Percentiles rank a stretch among this genome's conserved stretches.
phyloP scores from a whole-genome alignment of 2,797 vertebrate species.

The Leuciscus waleckii region DNA sequence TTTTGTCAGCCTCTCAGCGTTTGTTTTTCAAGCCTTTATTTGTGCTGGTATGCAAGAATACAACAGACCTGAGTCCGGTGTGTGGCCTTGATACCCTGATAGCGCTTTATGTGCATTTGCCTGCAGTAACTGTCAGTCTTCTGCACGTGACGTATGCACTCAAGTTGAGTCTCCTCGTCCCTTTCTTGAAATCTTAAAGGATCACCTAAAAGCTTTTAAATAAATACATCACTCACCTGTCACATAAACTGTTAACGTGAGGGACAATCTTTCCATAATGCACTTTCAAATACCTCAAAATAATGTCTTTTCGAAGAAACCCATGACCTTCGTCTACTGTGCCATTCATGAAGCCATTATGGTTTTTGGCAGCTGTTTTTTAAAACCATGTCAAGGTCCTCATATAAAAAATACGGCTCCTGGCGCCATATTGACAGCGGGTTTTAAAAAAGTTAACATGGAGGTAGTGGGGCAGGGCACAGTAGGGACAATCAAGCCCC shows the following conservation, averaged over 20 bases:
- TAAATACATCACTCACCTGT: slow-evolving; percentile 47
- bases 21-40: slow-evolving; percentile 29
- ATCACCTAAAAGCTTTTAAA: slow-evolving; percentile 40
- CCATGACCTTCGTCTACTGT: slow-evolving; percentile 19
- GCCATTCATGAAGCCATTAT: slow-evolving; percentile 25
- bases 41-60: slow-evolving; percentile 44
- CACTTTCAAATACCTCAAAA: slow-evolving; percentile 34
- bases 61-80: slow-evolving; percentile 18
- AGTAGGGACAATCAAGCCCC: not conserved
- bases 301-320: slow-evolving; percentile 16
- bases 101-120: slow-evolving; percentile 25
- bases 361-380: slow-evolving; percentile 12
- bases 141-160: not conserved
- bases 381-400: slow-evolving; percentile 18
- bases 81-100: slow-evolving; percentile 27
- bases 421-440: not conserved
- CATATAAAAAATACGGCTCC: not conserved
- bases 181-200: slow-evolving; percentile 29
- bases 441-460: slow-evolving; percentile 34
- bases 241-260: not conserved
- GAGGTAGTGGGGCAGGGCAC: slow-evolving; percentile 44
- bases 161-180: slow-evolving; percentile 18
- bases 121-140: slow-evolving; percentile 17
- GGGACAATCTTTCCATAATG: slow-evolving; percentile 20
- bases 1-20: not conserved